Conservation (phyloP, 1,140 invertebrate genomes). For the Spodoptera frugiperda region DNA sequence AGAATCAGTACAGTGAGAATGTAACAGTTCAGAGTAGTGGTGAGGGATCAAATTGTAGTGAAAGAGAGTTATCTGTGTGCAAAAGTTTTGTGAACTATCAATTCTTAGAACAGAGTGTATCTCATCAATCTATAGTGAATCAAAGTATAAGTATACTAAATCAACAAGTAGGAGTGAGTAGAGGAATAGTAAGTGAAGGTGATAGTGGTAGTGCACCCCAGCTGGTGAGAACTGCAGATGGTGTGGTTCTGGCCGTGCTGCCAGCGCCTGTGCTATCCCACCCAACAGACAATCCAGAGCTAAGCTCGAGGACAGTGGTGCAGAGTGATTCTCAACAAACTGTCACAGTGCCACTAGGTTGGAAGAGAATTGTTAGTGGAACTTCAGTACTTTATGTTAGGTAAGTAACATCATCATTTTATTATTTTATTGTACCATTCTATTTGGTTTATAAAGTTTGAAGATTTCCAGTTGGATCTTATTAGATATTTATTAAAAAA, state of each 20-base stretch:
- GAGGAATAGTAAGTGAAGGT: conserved; percentile 72
- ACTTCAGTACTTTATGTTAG: conserved; percentile 83
- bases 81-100: conserved; percentile 84
- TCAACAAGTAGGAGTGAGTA: conserved; percentile 82
- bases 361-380: conserved; percentile 82
- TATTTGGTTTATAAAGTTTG: too few species aligned
- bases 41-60: conserved; percentile 71
- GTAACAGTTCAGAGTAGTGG: conserved; percentile 68
- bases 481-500: too few species aligned
- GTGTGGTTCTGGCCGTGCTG: conserved; percentile 82
- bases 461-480: too few species aligned
- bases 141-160: conserved; percentile 85
- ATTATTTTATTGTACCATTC: neutral
- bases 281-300: conserved; percentile 57
- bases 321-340: conserved; percentile 76
- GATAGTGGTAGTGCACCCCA: conserved; percentile 69
- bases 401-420: conserved; percentile 60
- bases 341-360: conserved; percentile 82
- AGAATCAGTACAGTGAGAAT: conserved; percentile 72
- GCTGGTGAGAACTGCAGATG: conserved; percentile 80
- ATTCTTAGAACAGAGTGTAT: conserved; percentile 84
- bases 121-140: conserved; percentile 85
- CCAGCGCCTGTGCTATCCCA: conserved; percentile 69
- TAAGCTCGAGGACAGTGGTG: conserved; percentile 61
- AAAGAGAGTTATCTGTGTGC: conserved; percentile 71